These are phyloP conservation scores for Myotis planiceps DNA, from an alignment of 2,797 vertebrate genomes.

Conservation along the genomic window DNA sequence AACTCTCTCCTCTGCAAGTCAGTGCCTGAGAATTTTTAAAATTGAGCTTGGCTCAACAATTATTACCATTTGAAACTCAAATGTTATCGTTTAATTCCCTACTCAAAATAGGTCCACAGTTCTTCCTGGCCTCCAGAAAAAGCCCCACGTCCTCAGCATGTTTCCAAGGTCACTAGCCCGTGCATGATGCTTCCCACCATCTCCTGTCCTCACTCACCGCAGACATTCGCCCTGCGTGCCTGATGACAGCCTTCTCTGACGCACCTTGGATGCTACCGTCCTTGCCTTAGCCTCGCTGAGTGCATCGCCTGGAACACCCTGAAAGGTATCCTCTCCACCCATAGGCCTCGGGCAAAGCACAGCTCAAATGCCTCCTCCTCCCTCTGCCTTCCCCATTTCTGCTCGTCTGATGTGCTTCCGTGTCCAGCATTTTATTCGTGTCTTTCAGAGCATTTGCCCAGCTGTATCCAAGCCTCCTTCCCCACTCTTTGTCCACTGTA, in stretches of 20 bases:
- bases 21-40: neutral
- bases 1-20: neutral
- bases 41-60: neutral
- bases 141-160: neutral
- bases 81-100: neutral
- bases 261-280: fast-evolving
- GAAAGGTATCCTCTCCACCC: neutral
- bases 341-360: neutral
- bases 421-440: neutral
- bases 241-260: neutral
- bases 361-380: no score
- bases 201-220: fast-evolving
- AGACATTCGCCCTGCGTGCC: fast-evolving
- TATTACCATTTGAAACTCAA: neutral
- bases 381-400: neutral
- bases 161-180: neutral
- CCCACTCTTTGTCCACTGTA: neutral
- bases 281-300: neutral
- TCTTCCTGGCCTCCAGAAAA: neutral
- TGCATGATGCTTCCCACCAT: neutral
- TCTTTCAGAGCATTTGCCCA: neutral
- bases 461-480: neutral
- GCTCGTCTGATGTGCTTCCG: neutral
- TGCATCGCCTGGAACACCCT: neutral
- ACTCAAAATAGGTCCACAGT: neutral